Conservation (phyloP, 2,113 vertebrate species). For the Catharus minimus region DNA sequence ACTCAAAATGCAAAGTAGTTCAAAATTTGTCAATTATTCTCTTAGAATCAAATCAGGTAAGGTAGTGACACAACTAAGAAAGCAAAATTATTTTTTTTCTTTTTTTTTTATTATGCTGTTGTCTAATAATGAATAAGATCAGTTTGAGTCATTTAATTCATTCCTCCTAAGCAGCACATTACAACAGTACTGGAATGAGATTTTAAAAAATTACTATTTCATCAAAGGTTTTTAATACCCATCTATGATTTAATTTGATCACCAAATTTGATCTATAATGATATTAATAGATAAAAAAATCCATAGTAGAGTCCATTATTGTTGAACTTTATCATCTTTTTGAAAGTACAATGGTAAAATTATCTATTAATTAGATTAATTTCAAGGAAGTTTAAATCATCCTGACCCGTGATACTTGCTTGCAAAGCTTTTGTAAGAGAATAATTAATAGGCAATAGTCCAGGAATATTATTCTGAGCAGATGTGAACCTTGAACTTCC, state of each 20-base stretch:
- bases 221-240: slow-evolving; percentile 53
- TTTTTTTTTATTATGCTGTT: slow-evolving; percentile 44
- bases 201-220: slow-evolving; percentile 22
- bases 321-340: slow-evolving; percentile 50
- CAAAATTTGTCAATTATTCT: not conserved
- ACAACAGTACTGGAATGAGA: slow-evolving; percentile 37
- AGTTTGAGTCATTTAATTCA: slow-evolving; percentile 46
- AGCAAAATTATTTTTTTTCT: not conserved
- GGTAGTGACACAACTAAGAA: not conserved
- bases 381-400: slow-evolving; percentile 63
- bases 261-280: slow-evolving; percentile 36
- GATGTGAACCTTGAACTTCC: slow-evolving; percentile 30
- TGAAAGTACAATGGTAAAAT: slow-evolving; percentile 58
- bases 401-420: slow-evolving; percentile 38
- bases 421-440: slow-evolving; percentile 46
- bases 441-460: slow-evolving; percentile 47
- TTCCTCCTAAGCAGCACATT: slow-evolving; percentile 37
- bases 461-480: slow-evolving; percentile 36
- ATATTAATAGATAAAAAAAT: slow-evolving; percentile 60
- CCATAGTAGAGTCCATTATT: slow-evolving; percentile 63
- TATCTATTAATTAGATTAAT: slow-evolving; percentile 66
- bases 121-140: slow-evolving; percentile 49
- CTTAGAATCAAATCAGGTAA: not conserved
- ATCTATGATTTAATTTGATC: slow-evolving; percentile 46
- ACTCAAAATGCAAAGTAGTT: not conserved